These are phyloP conservation scores for Passer montanus DNA, from an alignment of 2,113 vertebrate genomes.

Conservation along the genomic window DNA sequence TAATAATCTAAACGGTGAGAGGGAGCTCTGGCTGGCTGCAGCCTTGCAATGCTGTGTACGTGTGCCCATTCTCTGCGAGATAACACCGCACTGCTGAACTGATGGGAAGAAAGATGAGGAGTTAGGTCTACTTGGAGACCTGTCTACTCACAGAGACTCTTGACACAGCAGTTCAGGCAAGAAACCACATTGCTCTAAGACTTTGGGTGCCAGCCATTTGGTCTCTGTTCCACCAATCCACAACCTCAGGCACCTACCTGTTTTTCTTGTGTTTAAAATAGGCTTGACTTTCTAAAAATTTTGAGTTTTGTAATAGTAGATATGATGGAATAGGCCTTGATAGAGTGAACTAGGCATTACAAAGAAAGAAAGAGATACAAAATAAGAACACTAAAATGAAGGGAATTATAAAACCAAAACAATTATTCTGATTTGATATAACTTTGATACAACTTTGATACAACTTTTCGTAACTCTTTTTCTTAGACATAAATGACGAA, in stretches of 20 bases:
- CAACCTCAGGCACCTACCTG: not conserved
- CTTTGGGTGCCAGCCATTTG: not conserved
- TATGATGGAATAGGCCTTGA: not conserved
- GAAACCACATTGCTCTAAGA: not conserved
- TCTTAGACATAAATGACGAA: not conserved
- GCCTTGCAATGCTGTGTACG: rapidly evolving
- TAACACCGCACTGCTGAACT: not conserved
- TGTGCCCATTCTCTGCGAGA: rapidly evolving
- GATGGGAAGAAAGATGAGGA: not conserved
- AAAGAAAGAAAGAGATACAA: not conserved
- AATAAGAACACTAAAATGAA: not conserved
- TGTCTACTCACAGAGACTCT: not conserved
- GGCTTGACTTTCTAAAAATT: not conserved
- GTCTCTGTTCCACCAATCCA: not conserved
- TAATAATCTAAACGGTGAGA: not conserved
- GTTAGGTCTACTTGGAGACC: not conserved
- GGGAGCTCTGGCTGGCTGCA: not conserved
- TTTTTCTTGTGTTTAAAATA: not conserved
- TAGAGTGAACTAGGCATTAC: not conserved
- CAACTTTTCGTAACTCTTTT: not conserved
- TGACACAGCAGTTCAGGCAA: not conserved
- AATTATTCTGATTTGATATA: not conserved
- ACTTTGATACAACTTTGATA: not conserved
- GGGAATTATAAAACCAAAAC: not conserved
- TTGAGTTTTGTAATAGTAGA: not conserved